Conservation (phyloP, 2,797 vertebrate species). For the Rhynchonycteris naso region DNA sequence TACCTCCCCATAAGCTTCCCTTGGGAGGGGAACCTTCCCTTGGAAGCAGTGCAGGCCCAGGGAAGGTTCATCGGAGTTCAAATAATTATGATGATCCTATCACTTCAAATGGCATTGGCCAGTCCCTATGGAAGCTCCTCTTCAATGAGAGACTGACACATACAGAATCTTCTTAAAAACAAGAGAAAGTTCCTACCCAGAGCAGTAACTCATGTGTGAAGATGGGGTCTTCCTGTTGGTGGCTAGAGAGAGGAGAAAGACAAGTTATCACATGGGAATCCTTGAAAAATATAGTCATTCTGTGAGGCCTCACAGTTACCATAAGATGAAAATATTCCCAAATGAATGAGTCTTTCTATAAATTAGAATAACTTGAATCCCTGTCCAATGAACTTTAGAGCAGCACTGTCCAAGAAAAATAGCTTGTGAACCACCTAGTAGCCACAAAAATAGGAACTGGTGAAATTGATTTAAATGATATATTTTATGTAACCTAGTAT, state of each 20-base stretch:
- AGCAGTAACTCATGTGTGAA: rapidly evolving
- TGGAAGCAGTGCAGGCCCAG: too few relatives aligned
- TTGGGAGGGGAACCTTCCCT: rapidly evolving
- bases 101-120: rapidly evolving
- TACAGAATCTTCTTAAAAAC: background rate
- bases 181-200: background rate
- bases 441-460: background rate
- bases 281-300: background rate
- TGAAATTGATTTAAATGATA: background rate
- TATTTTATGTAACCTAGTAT: background rate
- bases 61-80: background rate
- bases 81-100: rapidly evolving
- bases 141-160: background rate
- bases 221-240: background rate
- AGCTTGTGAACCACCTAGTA: background rate
- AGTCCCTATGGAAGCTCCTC: too few relatives aligned
- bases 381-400: background rate
- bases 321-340: too few relatives aligned
- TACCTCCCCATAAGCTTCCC: background rate
- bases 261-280: rapidly evolving
- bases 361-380: background rate
- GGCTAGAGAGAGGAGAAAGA: background rate
- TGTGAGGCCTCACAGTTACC: background rate
- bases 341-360: background rate
- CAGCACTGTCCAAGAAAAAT: background rate